Percentiles rank a stretch among this genome's conserved stretches.
Conservation (phyloP, 2,797 vertebrate genomes). For the Schizothorax lantsangensis region DNA sequence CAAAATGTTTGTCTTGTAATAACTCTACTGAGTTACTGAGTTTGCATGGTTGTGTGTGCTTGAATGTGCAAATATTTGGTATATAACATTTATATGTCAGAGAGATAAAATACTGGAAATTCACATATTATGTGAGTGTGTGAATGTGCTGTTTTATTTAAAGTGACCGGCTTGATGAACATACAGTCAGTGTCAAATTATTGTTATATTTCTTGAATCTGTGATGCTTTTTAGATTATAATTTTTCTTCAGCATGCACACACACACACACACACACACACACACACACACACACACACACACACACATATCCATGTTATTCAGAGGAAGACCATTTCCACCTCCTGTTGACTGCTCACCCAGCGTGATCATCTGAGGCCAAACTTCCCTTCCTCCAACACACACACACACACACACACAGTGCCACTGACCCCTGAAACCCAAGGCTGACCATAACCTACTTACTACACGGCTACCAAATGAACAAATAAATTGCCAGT, state of each 20-base stretch:
- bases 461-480: background rate
- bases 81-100: background rate
- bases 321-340: conserved; percentile 57
- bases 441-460: background rate
- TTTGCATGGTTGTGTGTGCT: background rate
- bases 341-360: conserved; percentile 72
- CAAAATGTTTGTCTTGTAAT: background rate
- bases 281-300: background rate
- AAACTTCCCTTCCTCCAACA: conserved; percentile 76
- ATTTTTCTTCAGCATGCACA: background rate
- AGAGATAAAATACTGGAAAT: background rate
- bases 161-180: background rate
- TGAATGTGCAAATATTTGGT: background rate
- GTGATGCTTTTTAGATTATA: background rate
- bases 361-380: conserved; percentile 77
- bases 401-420: background rate
- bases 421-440: background rate
- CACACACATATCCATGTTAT: background rate
- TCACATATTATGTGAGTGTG: background rate
- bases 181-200: background rate
- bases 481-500: background rate
- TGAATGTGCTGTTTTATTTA: background rate
- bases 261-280: background rate
- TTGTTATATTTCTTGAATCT: background rate
- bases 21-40: background rate